Evolutionary conservation across 2,797 vertebrate genomes (phyloP).

Genomic region (Gastrophryne carolinensis): DNA sequence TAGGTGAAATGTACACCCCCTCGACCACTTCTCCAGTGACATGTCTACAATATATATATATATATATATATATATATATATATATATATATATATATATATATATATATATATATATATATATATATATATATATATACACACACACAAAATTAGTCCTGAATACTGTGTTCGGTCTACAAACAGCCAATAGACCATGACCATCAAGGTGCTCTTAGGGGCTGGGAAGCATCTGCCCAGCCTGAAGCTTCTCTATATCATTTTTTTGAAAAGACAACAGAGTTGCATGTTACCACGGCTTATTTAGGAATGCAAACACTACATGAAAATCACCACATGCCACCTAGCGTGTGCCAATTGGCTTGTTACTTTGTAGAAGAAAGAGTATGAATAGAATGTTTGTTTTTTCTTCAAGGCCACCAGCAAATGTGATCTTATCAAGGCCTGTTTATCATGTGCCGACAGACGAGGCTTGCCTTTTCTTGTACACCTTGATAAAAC

Average conservation of each 20-base stretch:
- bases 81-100: no score
- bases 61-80: no score
- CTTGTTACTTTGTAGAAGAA: neutral
- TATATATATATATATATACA: no score
- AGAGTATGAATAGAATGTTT: constrained; percentile 34
- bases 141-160: no score
- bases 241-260: constrained; percentile 3
- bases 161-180: neutral
- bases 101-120: no score
- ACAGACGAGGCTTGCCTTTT: constrained; percentile 19
- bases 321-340: constrained; percentile 56
- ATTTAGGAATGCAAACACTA: constrained; percentile 56
- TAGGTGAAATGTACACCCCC: no score
- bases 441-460: neutral
- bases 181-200: neutral
- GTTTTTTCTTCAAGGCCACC: constrained; percentile 25
- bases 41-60: no score
- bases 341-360: constrained; percentile 51
- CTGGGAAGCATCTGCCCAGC: neutral
- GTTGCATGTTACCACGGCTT: constrained; percentile 56
- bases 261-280: constrained; percentile 52
- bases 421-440: neutral
- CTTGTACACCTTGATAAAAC: constrained; percentile 9
- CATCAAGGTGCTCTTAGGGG: neutral
- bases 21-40: no score